Percentiles rank a stretch among this genome's conserved stretches.
These are phyloP conservation scores for Panzeria rudis DNA, from an alignment of 2,888 invertebrate genomes.

Conservation along the genomic window DNA sequence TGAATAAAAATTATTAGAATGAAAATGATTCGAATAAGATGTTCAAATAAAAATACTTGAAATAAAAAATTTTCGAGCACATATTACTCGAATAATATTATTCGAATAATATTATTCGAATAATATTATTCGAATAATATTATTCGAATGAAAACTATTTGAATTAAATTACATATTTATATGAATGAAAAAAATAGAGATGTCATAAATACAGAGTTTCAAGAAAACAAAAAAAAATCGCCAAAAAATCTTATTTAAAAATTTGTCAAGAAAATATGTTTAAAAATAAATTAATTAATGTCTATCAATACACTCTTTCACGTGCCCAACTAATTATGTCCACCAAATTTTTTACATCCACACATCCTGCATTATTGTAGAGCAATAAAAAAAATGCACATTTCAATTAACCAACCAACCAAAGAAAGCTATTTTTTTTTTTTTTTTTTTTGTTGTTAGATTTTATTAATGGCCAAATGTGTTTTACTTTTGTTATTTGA, in stretches of 20 bases:
- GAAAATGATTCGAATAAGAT: not conserved
- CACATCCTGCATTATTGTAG: not conserved
- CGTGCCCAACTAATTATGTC: not conserved
- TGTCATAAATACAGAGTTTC: too few species aligned
- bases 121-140: not conserved
- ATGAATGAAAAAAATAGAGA: too few species aligned
- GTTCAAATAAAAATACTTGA: not conserved
- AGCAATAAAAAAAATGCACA: slow-evolving; percentile 53
- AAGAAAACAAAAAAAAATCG: too few species aligned
- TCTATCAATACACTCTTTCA: not conserved
- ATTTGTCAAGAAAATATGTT: not conserved
- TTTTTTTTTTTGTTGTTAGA: too few species aligned
- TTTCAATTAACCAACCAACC: slow-evolving; percentile 29
- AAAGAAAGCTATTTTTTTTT: slow-evolving; percentile 23
- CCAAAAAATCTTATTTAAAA: not conserved
- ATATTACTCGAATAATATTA: not conserved
- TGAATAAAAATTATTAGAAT: not conserved
- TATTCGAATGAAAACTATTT: not conserved
- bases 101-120: not conserved
- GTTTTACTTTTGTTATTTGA: too few species aligned
- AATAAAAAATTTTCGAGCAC: not conserved
- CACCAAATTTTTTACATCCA: not conserved
- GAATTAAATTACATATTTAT: too few species aligned
- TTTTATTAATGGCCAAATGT: too few species aligned
- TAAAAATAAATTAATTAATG: too few species aligned